Evolutionary conservation across 2,797 vertebrate species (phyloP).

Genomic region (Lepilemur septentrionalis): DNA sequence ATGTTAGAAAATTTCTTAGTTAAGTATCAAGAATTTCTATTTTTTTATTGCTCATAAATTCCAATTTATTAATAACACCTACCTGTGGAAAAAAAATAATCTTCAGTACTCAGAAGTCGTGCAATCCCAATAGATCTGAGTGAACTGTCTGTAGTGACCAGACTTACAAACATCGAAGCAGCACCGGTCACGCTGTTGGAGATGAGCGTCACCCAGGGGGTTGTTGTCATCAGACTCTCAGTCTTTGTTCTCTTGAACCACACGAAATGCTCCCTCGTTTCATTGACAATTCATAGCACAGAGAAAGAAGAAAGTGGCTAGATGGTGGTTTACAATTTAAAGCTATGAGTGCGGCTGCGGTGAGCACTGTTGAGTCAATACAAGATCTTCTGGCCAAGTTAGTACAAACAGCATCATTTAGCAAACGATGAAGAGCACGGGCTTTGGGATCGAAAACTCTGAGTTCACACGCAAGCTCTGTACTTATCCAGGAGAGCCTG

Average conservation of each 20-base stretch:
- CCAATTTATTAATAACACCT: not conserved
- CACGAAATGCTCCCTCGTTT: not conserved
- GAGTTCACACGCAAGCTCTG: not conserved
- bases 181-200: rapidly evolving
- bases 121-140: not conserved
- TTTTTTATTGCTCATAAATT: not conserved
- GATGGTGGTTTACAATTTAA: not conserved
- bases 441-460: not conserved
- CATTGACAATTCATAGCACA: not conserved
- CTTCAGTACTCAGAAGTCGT: not conserved
- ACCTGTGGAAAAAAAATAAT: not conserved
- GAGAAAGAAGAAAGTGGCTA: not conserved
- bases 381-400: not conserved
- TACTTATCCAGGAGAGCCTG: not conserved
- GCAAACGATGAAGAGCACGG: not conserved
- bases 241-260: not conserved
- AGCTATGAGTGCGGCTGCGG: not conserved
- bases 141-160: not conserved
- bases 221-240: not conserved
- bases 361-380: not conserved
- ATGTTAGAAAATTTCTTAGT: not conserved
- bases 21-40: not conserved
- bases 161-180: too few species aligned
- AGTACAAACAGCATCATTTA: not conserved
- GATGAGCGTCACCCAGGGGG: not conserved